A percentile compares a stretch with the other conserved stretches of the same genome.
phyloP scores from a whole-genome alignment of 2,113 vertebrate species.

The Silurus glanis region DNA sequence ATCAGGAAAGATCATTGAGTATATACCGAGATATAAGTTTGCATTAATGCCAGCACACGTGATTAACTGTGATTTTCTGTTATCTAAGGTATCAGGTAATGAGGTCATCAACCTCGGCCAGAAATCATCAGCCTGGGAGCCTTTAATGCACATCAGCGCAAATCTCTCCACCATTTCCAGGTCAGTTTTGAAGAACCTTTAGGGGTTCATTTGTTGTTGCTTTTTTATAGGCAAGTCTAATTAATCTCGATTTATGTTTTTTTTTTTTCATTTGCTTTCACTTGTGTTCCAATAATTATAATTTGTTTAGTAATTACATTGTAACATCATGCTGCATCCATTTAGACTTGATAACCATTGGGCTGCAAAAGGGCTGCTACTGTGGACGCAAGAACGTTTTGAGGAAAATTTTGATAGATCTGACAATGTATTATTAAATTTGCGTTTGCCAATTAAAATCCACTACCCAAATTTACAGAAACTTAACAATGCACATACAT shows the following conservation, averaged over 20 bases:
- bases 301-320: neutral
- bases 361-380: too few species aligned
- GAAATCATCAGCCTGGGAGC: slow-evolving; percentile 63
- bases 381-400: too few species aligned
- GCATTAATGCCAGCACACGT: too few species aligned
- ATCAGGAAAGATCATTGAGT: neutral
- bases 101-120: slow-evolving; percentile 63
- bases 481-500: too few species aligned
- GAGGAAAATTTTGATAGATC: too few species aligned
- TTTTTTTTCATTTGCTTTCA: neutral
- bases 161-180: slow-evolving; percentile 66
- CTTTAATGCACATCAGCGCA: slow-evolving; percentile 59
- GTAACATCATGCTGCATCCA: neutral
- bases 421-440: too few species aligned
- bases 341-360: neutral
- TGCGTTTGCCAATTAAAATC: too few species aligned
- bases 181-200: slow-evolving; percentile 47
- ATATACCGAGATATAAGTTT: neutral
- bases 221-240: neutral
- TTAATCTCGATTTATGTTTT: neutral
- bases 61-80: slow-evolving; percentile 16
- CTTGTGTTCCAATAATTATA: neutral
- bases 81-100: slow-evolving; percentile 59
- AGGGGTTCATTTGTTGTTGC: neutral
- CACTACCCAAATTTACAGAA: too few species aligned